Conservation (phyloP, 2,113 vertebrate genomes). For the Nothobranchius kuhntae region DNA sequence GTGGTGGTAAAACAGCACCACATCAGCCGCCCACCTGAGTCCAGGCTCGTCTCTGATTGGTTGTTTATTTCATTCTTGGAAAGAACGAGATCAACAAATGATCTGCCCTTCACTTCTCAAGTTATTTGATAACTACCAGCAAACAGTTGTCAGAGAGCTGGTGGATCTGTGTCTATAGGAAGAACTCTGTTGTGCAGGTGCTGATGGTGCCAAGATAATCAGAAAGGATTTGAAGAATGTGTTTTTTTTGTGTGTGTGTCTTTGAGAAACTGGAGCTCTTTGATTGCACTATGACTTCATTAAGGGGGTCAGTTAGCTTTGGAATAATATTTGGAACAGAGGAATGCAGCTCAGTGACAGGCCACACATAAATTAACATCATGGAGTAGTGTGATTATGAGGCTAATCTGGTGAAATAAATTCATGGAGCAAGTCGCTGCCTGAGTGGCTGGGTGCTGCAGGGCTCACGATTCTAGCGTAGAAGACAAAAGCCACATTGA, state of each 20-base stretch:
- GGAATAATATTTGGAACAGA: constrained; percentile 66
- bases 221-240: constrained; percentile 61
- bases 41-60: constrained; percentile 19
- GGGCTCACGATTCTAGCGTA: neutral
- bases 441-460: constrained; percentile 7
- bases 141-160: constrained; percentile 23
- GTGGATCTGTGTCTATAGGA: constrained; percentile 62
- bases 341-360: constrained; percentile 57
- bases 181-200: constrained; percentile 52
- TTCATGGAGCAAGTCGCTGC: constrained; percentile 28
- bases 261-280: constrained; percentile 38
- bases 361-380: constrained; percentile 58
- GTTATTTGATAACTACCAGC: constrained; percentile 53
- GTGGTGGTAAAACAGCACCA: constrained; percentile 61
- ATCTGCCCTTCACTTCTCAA: constrained; percentile 37
- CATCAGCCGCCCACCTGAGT: constrained; percentile 25
- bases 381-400: constrained; percentile 48
- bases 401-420: constrained; percentile 51
- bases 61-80: constrained; percentile 26
- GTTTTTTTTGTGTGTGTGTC: constrained; percentile 18
- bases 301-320: constrained; percentile 63
- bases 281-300: constrained; percentile 66
- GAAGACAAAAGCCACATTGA: constrained; percentile 30
- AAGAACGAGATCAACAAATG: constrained; percentile 52
- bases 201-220: constrained; percentile 71